Evolutionary conservation across 2,888 invertebrate genomes (phyloP), one percentile per base, ranked within the genome.

Genomic region (Epirrhoe tristata): DNA sequence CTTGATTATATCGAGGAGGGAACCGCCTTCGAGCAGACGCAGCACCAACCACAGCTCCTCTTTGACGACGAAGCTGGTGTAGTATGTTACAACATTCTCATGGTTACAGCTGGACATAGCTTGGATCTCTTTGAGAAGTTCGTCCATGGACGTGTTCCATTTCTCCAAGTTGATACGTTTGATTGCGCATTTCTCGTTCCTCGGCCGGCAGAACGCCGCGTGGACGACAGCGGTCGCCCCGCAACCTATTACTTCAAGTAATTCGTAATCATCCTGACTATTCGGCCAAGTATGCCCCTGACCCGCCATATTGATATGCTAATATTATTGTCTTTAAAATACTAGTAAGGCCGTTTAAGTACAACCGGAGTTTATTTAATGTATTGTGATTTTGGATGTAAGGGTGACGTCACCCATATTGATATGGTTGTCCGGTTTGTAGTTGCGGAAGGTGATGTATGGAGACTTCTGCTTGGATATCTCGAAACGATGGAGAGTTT

Each of bases 71-170:
- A 99, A 99, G 80, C 98, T 99, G 43, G 99, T 99, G 94, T 99
- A 98, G 93, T 99, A 99, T n/a, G 98, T 99, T 70, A 99, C 99
- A 12, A 99, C 99, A 91, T 99, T 99, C 90, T 99, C 99, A 92
- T 99, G 99, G 87, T 98, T 98, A 91, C 99, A 99, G 76, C 98
- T 98, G 67, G 99, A 99, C 99, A 99, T 99, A 36, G 99, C 99
- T 92, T 99, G 99, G 70, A 96, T 96, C 87, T 96, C 97, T 91
- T 95, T 98, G 88, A 99, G 94, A 70, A 99, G 94, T 89, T 99
- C 99, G 88, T 99, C 99, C 97, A 99, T 99, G 74, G 98, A 99
- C 10, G 99, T 99, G 93, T 99, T 99, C 97, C 99, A 99, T 94
- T 99, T 99, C 93, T 99, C 99, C 83, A 99, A 94, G 91, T 99